Percentiles rank a stretch among this genome's conserved stretches.
These are phyloP conservation scores for Chymomyza amoena DNA, from an alignment of 2,888 invertebrate genomes.

Conservation along the genomic window DNA sequence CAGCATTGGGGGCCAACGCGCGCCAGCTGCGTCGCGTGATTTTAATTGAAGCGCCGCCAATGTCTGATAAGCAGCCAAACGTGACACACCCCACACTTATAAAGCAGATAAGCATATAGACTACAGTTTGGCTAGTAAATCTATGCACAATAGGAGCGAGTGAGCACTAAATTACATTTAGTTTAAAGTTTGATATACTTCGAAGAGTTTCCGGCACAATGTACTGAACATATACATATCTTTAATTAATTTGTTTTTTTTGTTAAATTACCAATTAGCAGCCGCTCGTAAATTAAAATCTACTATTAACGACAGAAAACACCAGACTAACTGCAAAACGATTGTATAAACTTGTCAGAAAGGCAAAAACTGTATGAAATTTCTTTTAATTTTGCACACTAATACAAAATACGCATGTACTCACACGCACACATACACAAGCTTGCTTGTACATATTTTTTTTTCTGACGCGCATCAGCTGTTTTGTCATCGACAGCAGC, in stretches of 20 bases:
- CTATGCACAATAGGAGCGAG: not conserved
- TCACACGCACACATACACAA: constrained; percentile 6
- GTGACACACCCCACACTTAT: constrained; percentile 55
- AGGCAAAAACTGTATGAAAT: not conserved
- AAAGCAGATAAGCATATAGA: not conserved
- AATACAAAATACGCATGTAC: not conserved
- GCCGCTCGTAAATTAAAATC: not conserved
- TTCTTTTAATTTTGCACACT: not conserved
- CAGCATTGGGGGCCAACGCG: constrained; percentile 12
- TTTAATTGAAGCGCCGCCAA: constrained; percentile 9
- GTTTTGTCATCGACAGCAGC: constrained; percentile 39
- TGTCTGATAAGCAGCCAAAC: constrained; percentile 61
- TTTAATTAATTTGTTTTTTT: not conserved
- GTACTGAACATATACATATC: too few species aligned
- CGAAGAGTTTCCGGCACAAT: too few species aligned
- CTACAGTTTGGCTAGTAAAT: not conserved
- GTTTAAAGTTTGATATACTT: too few species aligned
- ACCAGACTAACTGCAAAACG: not conserved
- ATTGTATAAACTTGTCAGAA: not conserved
- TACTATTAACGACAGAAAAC: not conserved
- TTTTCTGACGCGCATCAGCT: constrained; percentile 62
- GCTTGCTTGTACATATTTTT: constrained; percentile 30
- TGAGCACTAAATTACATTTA: too few species aligned
- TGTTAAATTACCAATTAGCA: not conserved
- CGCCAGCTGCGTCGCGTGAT: constrained; percentile 39